These are phyloP conservation scores for Autographa pulchrina DNA, from an alignment of 2,888 invertebrate species.

Conservation along the genomic window DNA sequence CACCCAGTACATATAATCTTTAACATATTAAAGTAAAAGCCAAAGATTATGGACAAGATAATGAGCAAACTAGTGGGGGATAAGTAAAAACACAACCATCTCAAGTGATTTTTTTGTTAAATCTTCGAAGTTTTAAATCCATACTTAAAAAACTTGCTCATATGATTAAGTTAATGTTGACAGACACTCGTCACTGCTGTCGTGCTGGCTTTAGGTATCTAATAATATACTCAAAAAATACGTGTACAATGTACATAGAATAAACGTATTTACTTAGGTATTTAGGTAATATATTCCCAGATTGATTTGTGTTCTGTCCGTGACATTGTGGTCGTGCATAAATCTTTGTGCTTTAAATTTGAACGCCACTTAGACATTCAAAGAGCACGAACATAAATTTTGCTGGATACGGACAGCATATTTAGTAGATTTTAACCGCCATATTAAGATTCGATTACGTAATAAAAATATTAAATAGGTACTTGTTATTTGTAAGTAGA, in stretches of 20 bases:
- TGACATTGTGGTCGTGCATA: constrained; percentile 48
- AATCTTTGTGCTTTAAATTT: constrained; percentile 49
- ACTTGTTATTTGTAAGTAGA: neutral
- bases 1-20: too few species aligned
- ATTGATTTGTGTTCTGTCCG: constrained; percentile 45
- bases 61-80: too few species aligned
- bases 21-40: too few species aligned
- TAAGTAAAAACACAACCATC: too few species aligned
- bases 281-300: constrained; percentile 36
- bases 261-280: neutral
- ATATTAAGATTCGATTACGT: constrained; percentile 42
- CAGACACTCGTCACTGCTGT: neutral
- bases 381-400: constrained; percentile 50
- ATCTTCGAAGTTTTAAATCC: neutral
- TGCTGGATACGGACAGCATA: constrained; percentile 44
- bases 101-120: neutral
- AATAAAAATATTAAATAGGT: constrained; percentile 17
- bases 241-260: neutral
- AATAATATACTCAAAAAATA: constrained; percentile 1
- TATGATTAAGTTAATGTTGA: neutral
- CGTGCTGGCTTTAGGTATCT: neutral
- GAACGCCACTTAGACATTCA: constrained; percentile 52
- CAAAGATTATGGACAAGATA: too few species aligned
- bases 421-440: constrained; percentile 34
- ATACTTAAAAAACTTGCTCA: neutral